Evolutionary conservation across 2,888 invertebrate species (phyloP), one percentile per base, ranked within the genome.

Genomic region (Schrankia costaestrigalis): DNA sequence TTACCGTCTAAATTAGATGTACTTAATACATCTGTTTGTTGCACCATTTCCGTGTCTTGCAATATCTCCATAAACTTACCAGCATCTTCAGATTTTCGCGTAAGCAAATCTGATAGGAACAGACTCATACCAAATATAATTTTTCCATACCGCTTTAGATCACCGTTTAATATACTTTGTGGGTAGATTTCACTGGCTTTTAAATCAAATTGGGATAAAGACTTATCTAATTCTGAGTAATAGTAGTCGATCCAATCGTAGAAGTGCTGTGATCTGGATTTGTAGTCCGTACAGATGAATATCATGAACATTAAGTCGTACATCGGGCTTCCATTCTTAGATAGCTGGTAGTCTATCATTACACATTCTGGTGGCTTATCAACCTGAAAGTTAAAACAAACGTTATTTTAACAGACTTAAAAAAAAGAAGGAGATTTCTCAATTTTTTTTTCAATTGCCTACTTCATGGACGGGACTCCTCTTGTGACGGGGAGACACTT

Each of bases 291-390:
- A 13, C 69, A 64, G 33, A 58, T 66, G 21, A 51, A 51, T 3
- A 48, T 51, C 34, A 37, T 49, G 47, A 62, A 70, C 4, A 65
- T 46, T 0, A 74, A n/a, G 15, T 74, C 74, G 1, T 35, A 26
- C 0, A 42, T 64, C 3, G 72, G 71, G 18, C 38, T 66, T 2
- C 36, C 42, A 22, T 46, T 48, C 5, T 29, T 59, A 0, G 63
- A 54, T 7, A 54, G 1, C 35, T 74, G 71, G 31, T 71, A 73
- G 42, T 74, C 74, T 14, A 73, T 62, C 39, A 71, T 48, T 0
- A 68, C 38, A 8, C 57, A 60, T 10, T 67, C 49, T 0, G 48
- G 34, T 1, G 46, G 36, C 2, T 29, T 31, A 1, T 49, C 51
- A 3, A 52, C 56, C 72, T 73, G 63, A 9, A 58, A 63, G 33